Conservation (phyloP, 2,113 vertebrate species). For the Cinclus mexicanus region DNA sequence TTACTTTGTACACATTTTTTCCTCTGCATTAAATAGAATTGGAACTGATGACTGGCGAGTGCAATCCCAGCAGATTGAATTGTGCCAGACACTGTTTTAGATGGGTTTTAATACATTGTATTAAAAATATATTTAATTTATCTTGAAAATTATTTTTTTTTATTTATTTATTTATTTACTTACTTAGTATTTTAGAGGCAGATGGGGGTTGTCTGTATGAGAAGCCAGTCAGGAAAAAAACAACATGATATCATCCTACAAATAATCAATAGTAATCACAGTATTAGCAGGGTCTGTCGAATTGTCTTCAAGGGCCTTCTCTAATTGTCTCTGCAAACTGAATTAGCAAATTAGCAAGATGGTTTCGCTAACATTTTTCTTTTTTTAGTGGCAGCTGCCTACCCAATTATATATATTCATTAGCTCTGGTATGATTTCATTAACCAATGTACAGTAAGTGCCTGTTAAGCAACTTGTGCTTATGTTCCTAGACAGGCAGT, state of each 20-base stretch:
- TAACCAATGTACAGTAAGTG: slow-evolving; percentile 22
- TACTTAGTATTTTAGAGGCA: not conserved
- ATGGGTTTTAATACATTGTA: not conserved
- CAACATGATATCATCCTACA: fast-evolving
- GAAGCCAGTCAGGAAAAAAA: not conserved
- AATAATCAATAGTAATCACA: not conserved
- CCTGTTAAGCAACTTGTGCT: slow-evolving; percentile 33
- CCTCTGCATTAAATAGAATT: not conserved
- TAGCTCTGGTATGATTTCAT: slow-evolving; percentile 56
- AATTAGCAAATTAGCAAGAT: slow-evolving; percentile 37
- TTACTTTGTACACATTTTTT: not conserved
- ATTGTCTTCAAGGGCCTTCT: slow-evolving; percentile 41
- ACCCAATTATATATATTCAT: slow-evolving; percentile 45
- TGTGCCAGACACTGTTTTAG: not conserved
- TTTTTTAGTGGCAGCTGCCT: slow-evolving; percentile 23
- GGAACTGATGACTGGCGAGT: not conserved
- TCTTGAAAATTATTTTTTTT: not conserved
- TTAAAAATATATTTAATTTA: not conserved
- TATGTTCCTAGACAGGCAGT: slow-evolving; percentile 36
- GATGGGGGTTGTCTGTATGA: not conserved
- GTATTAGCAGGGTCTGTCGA: not conserved
- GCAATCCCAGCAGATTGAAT: not conserved
- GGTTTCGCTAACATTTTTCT: slow-evolving; percentile 8
- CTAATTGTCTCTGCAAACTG: slow-evolving; percentile 22
- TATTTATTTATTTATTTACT: not conserved